Percentiles rank a stretch among this genome's conserved stretches.
phyloP scores from a whole-genome alignment of 2,888 invertebrate genomes.

The Drosophila quinaria region DNA sequence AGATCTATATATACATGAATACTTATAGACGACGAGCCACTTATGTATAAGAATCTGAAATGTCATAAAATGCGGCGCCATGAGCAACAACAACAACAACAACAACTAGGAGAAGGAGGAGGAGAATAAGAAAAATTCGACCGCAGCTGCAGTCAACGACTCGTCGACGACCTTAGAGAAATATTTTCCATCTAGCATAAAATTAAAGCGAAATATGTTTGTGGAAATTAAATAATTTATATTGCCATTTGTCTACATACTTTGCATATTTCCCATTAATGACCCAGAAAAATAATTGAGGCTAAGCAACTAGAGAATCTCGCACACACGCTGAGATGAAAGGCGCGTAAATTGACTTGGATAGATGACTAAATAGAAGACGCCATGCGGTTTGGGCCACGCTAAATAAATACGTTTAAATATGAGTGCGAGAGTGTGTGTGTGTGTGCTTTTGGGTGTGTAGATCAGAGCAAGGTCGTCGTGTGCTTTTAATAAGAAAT shows the following conservation, averaged over 20 bases:
- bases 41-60: slow-evolving; percentile 36
- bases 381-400: slow-evolving; percentile 39
- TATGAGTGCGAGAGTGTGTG: slow-evolving; percentile 5
- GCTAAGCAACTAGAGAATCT: slow-evolving; percentile 37
- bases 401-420: slow-evolving; percentile 18
- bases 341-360: slow-evolving; percentile 61
- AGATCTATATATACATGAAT: slow-evolving; percentile 13
- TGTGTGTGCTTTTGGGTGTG: slow-evolving; percentile 7
- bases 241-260: slow-evolving; percentile 73
- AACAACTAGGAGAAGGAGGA: slow-evolving; percentile 19
- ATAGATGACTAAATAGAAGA: slow-evolving; percentile 52
- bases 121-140: slow-evolving; percentile 29
- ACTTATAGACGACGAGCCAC: slow-evolving; percentile 26
- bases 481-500: slow-evolving; percentile 9
- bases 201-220: slow-evolving; percentile 58
- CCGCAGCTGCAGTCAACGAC: slow-evolving; percentile 64
- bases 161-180: slow-evolving; percentile 56
- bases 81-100: slow-evolving; percentile 40
- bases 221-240: slow-evolving; percentile 74
- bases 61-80: slow-evolving; percentile 74
- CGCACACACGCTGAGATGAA: slow-evolving; percentile 55
- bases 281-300: slow-evolving; percentile 68
- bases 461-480: slow-evolving; percentile 40
- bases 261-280: slow-evolving; percentile 70
- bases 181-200: slow-evolving; percentile 58